Evolutionary conservation across 2,113 vertebrate species (phyloP).

Genomic region (Hassar affinis): DNA sequence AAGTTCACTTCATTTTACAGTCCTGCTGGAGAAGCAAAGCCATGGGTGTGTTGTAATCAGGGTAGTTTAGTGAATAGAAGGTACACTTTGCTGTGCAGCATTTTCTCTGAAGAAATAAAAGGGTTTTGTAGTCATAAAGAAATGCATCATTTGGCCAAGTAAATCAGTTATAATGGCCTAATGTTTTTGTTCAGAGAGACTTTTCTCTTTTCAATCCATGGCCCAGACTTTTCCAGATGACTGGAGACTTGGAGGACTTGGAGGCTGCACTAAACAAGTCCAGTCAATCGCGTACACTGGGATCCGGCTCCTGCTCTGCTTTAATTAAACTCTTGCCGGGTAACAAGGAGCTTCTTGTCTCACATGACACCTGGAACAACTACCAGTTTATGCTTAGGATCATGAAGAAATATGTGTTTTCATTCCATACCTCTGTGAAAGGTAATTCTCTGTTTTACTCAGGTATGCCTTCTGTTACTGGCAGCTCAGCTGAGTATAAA

Average conservation of each 20-base stretch:
- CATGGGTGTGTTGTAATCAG: no score
- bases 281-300: slow-evolving; percentile 62
- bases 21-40: no score
- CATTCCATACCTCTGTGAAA: slow-evolving; percentile 70
- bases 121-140: neutral
- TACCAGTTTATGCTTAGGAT: slow-evolving; percentile 92
- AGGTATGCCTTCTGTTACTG: neutral
- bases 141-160: neutral
- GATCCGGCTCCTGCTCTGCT: slow-evolving; percentile 90
- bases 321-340: slow-evolving; percentile 88
- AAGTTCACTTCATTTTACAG: no score
- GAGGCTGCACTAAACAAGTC: slow-evolving; percentile 86
- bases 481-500: neutral
- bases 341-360: slow-evolving; percentile 82
- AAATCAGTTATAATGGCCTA: neutral
- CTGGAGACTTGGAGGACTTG: slow-evolving; percentile 89
- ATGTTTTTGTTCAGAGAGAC: neutral
- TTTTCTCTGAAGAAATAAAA: neutral
- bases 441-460: slow-evolving; percentile 62
- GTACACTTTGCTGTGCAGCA: neutral
- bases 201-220: neutral
- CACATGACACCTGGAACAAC: slow-evolving; percentile 89
- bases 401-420: slow-evolving; percentile 88
- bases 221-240: slow-evolving; percentile 83
- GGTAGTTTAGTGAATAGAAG: no score